A percentile compares a stretch with the other conserved stretches of the same genome.
Evolutionary conservation across 1,140 invertebrate genomes (phyloP).

Genomic region (Drosophila yakuba): DNA sequence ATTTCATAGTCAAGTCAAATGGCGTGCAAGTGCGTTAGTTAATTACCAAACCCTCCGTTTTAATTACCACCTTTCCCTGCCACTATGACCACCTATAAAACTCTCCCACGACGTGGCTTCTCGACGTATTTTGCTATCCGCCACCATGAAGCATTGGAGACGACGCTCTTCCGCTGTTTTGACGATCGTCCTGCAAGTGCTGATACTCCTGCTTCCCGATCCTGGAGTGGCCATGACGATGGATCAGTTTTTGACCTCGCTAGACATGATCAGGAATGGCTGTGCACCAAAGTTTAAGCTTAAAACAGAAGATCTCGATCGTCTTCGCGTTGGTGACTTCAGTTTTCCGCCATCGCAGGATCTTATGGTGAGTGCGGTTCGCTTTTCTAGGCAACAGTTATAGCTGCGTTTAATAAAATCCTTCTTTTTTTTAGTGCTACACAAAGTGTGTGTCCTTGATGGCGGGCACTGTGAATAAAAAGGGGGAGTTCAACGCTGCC

Average conservation of each 20-base stretch:
- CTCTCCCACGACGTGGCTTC: background rate
- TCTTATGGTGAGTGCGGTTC: constrained; percentile 44
- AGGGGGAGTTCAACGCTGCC: constrained; percentile 71
- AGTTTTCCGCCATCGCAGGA: constrained; percentile 49
- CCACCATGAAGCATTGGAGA: constrained; percentile 25
- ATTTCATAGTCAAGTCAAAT: background rate
- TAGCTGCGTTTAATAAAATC: background rate
- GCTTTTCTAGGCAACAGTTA: background rate
- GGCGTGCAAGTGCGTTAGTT: constrained; percentile 15
- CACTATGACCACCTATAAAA: constrained; percentile 37
- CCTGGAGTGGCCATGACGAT: constrained; percentile 57
- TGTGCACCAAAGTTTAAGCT: constrained; percentile 73
- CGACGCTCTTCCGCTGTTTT: constrained; percentile 2
- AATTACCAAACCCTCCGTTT: constrained; percentile 15
- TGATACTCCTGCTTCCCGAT: constrained; percentile 12
- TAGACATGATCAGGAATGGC: constrained; percentile 79
- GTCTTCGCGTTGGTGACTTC: constrained; percentile 67
- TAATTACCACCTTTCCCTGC: constrained; percentile 32
- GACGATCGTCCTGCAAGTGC: constrained; percentile 26
- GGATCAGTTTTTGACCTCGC: constrained; percentile 73
- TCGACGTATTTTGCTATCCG: constrained; percentile 5
- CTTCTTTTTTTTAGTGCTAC: constrained; percentile 57
- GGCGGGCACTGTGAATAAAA: constrained; percentile 77
- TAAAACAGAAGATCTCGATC: constrained; percentile 51
- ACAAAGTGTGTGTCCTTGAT: constrained; percentile 76